A percentile compares a stretch with the other conserved stretches of the same genome.
phyloP scores from a whole-genome alignment of 2,113 vertebrate species.

The Mohoua ochrocephala region DNA sequence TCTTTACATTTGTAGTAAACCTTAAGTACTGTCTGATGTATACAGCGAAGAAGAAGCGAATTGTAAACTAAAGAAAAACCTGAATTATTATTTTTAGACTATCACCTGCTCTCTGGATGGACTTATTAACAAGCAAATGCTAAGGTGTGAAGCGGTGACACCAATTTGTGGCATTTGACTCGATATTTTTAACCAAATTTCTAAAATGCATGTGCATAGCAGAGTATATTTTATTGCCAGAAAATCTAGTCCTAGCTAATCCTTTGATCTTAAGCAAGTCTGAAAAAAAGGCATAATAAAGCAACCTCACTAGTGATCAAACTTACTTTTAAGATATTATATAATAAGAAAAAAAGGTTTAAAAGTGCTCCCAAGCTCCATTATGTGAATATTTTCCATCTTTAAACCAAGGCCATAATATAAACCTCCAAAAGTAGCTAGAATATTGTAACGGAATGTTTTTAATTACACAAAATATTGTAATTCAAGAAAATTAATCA shows the following conservation, averaged over 20 bases:
- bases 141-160: not conserved
- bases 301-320: not conserved
- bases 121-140: not conserved
- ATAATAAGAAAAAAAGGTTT: not conserved
- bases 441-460: not conserved
- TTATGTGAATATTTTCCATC: not conserved
- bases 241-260: not conserved
- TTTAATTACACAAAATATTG: not conserved
- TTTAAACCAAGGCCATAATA: not conserved
- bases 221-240: not conserved
- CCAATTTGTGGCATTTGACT: not conserved
- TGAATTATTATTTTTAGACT: not conserved
- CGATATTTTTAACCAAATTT: not conserved
- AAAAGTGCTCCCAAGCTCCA: not conserved
- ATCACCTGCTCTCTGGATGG: not conserved
- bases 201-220: not conserved
- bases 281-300: not conserved
- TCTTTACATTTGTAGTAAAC: not conserved
- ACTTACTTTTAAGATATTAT: not conserved
- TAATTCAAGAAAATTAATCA: not conserved
- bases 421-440: not conserved
- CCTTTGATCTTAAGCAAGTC: not conserved
- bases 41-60: not conserved
- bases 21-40: not conserved
- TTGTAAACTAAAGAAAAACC: not conserved